Evolutionary conservation across 2,113 vertebrate genomes (phyloP).

Genomic region (Rhinolophus ferrumequinum): DNA sequence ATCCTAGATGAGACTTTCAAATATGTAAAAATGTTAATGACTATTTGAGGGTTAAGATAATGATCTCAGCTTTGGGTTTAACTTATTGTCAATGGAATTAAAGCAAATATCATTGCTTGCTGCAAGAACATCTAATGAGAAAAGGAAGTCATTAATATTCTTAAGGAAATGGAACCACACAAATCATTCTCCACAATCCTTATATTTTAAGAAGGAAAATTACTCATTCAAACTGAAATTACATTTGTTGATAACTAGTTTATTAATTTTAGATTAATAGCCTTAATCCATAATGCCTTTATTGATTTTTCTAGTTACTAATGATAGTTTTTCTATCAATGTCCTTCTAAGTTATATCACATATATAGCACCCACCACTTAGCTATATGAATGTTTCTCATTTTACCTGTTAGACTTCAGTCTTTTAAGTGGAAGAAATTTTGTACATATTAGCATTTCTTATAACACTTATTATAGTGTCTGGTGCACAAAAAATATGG

Average conservation of each 20-base stretch:
- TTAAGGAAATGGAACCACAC: neutral
- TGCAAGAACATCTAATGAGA: neutral
- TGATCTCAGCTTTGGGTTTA: neutral
- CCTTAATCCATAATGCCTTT: neutral
- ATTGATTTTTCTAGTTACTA: slow-evolving; percentile 6
- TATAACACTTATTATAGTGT: neutral
- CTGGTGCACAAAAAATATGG: neutral
- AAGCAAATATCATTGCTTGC: neutral
- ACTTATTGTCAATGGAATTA: neutral
- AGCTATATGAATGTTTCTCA: neutral
- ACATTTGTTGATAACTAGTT: neutral
- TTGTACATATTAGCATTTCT: neutral
- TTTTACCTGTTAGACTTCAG: neutral
- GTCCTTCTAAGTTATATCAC: neutral
- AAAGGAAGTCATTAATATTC: neutral
- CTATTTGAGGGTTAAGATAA: slow-evolving; percentile 13
- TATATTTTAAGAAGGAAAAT: neutral
- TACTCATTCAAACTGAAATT: neutral
- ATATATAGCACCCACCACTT: neutral
- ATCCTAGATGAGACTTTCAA: neutral
- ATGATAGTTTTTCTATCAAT: neutral
- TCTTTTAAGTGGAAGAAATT: neutral
- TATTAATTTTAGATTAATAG: slow-evolving; percentile 43
- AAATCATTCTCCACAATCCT: slow-evolving; percentile 6
- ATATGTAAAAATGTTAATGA: neutral